phyloP scores from a whole-genome alignment of 2,888 invertebrate genomes.

The Hecatera dysodea region DNA sequence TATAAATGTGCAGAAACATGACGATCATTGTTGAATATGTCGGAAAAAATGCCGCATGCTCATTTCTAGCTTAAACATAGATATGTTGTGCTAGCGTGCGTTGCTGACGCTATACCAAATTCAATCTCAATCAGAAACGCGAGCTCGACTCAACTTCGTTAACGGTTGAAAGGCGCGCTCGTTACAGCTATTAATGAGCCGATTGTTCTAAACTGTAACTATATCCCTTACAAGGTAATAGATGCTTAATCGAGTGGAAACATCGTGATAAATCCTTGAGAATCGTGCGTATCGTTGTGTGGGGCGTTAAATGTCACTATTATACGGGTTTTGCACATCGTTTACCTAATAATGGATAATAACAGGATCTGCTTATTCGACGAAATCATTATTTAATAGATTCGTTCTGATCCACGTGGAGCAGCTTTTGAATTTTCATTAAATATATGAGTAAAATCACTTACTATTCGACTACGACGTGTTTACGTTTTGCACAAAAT shows the following conservation, averaged over 20 bases:
- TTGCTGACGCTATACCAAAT: slow-evolving; percentile 30
- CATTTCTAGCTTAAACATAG: too few species aligned
- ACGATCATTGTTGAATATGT: too few species aligned
- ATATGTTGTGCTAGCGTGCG: too few species aligned
- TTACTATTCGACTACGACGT: not conserved
- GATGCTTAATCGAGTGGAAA: slow-evolving; percentile 61
- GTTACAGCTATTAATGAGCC: slow-evolving; percentile 52
- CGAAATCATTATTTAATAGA: not conserved
- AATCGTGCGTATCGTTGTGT: slow-evolving; percentile 55
- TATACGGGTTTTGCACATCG: slow-evolving; percentile 50
- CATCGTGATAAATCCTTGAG: slow-evolving; percentile 60
- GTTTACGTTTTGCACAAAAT: not conserved
- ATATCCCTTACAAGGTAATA: slow-evolving; percentile 60
- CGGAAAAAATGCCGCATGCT: too few species aligned
- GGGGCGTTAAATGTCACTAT: slow-evolving; percentile 54
- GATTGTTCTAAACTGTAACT: slow-evolving; percentile 56
- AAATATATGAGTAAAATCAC: not conserved
- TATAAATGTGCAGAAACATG: too few species aligned
- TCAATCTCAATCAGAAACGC: slow-evolving; percentile 31
- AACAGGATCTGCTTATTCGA: not conserved
- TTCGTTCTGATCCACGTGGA: not conserved
- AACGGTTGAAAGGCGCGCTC: slow-evolving; percentile 33
- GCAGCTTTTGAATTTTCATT: not conserved
- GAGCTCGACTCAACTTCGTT: slow-evolving; percentile 32
- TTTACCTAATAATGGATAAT: not conserved